A percentile compares a stretch with the other conserved stretches of the same genome.
phyloP scores from a whole-genome alignment of 2,113 vertebrate species.

The Romanogobio albipinnatus region DNA sequence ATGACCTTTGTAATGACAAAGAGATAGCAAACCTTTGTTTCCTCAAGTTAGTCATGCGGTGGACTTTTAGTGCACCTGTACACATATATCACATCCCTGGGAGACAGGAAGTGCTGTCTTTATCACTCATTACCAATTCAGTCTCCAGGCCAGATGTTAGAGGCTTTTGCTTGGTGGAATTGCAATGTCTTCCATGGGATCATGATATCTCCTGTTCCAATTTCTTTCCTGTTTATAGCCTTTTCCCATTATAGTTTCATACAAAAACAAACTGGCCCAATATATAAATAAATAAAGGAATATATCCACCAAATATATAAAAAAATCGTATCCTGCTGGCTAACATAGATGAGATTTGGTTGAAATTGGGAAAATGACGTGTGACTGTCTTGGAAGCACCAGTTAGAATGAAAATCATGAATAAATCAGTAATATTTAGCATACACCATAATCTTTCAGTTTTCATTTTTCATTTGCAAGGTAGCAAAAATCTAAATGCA shows the following conservation, averaged over 20 bases:
- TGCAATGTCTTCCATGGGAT: slow-evolving; percentile 28
- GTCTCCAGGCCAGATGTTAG: slow-evolving; percentile 25
- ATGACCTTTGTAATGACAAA: slow-evolving; percentile 25
- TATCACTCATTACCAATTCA: slow-evolving; percentile 39
- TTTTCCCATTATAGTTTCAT: slow-evolving; percentile 7
- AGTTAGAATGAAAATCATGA: background rate
- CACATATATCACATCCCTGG: slow-evolving; percentile 37
- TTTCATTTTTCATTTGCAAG: no score
- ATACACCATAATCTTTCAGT: background rate
- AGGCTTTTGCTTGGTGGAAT: slow-evolving; percentile 17
- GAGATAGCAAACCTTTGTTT: slow-evolving; percentile 17
- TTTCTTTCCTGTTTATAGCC: slow-evolving; percentile 10
- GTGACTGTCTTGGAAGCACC: background rate
- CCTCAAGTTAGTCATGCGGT: slow-evolving; percentile 34
- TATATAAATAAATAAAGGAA: background rate
- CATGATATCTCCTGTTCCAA: slow-evolving; percentile 16
- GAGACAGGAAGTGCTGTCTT: slow-evolving; percentile 25
- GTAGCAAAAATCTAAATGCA: background rate
- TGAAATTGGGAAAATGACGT: background rate
- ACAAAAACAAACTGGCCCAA: background rate
- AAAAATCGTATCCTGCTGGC: background rate
- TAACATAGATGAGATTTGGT: background rate
- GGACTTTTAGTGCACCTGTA: slow-evolving; percentile 12
- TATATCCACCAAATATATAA: background rate
- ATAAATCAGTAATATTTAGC: background rate